A percentile compares a stretch with the other conserved stretches of the same genome.
Conservation (phyloP, 2,113 vertebrate species). For the Tachysurus fulvidraco region DNA sequence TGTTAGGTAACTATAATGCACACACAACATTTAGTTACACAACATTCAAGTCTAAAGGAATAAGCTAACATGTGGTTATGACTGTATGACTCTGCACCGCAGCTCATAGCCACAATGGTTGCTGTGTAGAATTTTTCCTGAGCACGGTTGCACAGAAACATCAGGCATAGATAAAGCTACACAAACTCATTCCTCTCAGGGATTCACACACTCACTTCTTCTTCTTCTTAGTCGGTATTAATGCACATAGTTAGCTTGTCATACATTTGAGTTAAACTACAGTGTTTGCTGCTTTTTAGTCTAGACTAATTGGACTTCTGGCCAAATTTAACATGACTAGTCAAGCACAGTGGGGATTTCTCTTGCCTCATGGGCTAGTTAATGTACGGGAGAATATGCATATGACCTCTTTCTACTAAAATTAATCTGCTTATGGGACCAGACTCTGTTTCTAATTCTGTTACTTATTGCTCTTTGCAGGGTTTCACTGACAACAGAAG, state of each 20-base stretch:
- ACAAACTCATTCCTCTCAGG: background rate
- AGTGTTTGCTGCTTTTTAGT: background rate
- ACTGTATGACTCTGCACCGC: no score
- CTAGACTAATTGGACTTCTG: background rate
- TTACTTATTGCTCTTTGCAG: conserved; percentile 53
- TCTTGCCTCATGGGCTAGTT: background rate
- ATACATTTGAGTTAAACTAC: background rate
- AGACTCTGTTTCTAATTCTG: background rate
- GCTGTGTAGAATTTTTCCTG: background rate
- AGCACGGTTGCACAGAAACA: background rate
- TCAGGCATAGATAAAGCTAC: background rate
- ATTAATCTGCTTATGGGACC: background rate
- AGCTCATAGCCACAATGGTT: background rate
- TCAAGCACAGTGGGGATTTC: background rate
- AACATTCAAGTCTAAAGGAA: background rate
- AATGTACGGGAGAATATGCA: background rate
- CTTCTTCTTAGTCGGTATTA: background rate
- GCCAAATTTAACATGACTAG: background rate
- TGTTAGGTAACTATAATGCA: background rate
- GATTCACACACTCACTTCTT: background rate
- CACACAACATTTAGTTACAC: background rate
- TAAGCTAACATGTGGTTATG: background rate
- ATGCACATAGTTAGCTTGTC: background rate
- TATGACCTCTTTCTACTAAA: background rate
- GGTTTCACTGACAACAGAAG: conserved; percentile 65